Percentiles rank a stretch among this genome's conserved stretches.
Conservation (phyloP, 1,140 invertebrate genomes). For the Zaprionus africanus region DNA sequence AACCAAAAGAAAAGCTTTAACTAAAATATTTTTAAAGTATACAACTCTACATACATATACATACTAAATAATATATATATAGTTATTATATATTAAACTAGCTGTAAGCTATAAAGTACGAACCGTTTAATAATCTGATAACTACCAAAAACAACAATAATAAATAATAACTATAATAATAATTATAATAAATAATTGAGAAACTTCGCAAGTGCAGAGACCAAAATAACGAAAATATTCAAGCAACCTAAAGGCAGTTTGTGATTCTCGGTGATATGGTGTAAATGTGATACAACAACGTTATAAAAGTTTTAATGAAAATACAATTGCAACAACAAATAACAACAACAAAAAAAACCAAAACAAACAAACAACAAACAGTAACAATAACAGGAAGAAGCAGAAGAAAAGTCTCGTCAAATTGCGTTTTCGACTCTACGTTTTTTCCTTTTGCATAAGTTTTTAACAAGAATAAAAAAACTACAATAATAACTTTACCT, state of each 20-base stretch:
- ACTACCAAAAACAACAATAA: constrained; percentile 46
- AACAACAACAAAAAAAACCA: constrained; percentile 28
- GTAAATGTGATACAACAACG: constrained; percentile 80
- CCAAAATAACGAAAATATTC: constrained; percentile 45
- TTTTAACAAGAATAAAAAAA: constrained; percentile 46
- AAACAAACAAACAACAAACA: constrained; percentile 11
- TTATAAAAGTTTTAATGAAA: constrained; percentile 76
- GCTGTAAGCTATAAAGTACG: constrained; percentile 67
- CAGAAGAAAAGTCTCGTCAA: constrained; percentile 17
- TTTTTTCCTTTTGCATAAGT: constrained; percentile 59
- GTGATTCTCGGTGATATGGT: constrained; percentile 83
- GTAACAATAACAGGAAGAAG: constrained; percentile 37
- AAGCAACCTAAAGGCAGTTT: constrained; percentile 52
- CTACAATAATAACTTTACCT: constrained; percentile 51
- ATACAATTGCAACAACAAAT: constrained; percentile 55
- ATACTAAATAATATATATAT: constrained; percentile 44
- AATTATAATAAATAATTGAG: constrained; percentile 65
- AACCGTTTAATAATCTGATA: constrained; percentile 22
- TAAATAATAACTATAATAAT: constrained; percentile 48
- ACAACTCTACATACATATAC: constrained; percentile 74
- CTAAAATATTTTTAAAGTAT: constrained; percentile 81
- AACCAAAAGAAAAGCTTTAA: constrained; percentile 77
- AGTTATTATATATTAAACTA: constrained; percentile 36
- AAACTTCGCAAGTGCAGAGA: constrained; percentile 72
- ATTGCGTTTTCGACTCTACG: constrained; percentile 66